Percentiles rank a stretch among this genome's conserved stretches.
Conservation (phyloP, 1,140 invertebrate species). For the Magallana gigas region DNA sequence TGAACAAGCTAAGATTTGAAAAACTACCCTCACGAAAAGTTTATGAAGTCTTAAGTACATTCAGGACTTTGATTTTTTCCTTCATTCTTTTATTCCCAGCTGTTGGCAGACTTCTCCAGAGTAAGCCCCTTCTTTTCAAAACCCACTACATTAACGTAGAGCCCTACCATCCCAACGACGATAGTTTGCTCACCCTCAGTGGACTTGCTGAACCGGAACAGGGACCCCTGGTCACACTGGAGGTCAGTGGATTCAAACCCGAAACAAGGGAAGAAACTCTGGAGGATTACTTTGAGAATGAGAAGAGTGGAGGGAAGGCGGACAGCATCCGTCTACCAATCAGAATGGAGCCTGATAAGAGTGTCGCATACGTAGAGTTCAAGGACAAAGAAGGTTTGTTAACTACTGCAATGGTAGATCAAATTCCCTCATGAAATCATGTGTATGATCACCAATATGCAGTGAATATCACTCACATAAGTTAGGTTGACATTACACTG, state of each 20-base stretch:
- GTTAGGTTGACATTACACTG: too few relatives aligned
- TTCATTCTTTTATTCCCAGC: background rate
- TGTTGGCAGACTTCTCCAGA: background rate
- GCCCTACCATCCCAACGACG: background rate
- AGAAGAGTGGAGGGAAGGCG: background rate
- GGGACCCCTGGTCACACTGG: background rate
- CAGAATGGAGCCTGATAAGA: background rate
- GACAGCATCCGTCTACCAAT: background rate
- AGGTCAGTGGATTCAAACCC: constrained; percentile 32
- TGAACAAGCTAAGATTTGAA: too few relatives aligned
- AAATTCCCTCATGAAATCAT: too few relatives aligned
- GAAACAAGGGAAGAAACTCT: constrained; percentile 14
- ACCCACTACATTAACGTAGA: constrained; percentile 22
- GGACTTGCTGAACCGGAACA: background rate
- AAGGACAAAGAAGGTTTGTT: constrained; percentile 1
- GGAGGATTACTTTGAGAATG: constrained; percentile 40
- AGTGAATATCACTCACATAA: too few relatives aligned
- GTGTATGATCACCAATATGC: too few relatives aligned
- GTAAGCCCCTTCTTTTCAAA: constrained; percentile 4
- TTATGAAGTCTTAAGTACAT: too few relatives aligned
- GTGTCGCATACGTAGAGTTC: constrained; percentile 12
- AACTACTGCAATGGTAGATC: too few relatives aligned
- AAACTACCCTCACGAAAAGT: too few relatives aligned
- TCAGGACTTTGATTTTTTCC: background rate
- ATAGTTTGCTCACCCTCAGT: constrained; percentile 14